Evolutionary conservation across 2,888 invertebrate species (phyloP).

Genomic region (Drosophila infuscata): DNA sequence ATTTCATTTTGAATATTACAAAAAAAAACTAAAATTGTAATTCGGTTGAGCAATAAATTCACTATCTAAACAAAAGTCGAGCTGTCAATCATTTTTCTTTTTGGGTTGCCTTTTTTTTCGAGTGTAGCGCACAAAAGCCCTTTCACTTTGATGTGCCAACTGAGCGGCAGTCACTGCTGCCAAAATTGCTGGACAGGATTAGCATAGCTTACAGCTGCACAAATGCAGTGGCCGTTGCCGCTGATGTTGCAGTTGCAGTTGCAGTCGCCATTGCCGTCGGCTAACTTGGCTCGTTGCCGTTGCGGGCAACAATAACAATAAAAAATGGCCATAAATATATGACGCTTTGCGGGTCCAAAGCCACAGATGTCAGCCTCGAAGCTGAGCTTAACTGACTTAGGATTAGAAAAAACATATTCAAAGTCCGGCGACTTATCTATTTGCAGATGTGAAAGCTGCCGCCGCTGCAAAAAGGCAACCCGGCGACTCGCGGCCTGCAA

Average conservation of each 20-base stretch:
- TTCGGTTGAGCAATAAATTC: not conserved
- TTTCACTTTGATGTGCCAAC: constrained; percentile 74
- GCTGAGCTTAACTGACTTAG: constrained; percentile 47
- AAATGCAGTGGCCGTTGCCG: constrained; percentile 41
- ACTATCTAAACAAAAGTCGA: not conserved
- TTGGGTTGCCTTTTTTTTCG: not conserved
- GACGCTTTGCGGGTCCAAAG: constrained; percentile 38
- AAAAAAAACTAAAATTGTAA: not conserved
- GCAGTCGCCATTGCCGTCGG: constrained; percentile 15
- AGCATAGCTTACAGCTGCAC: constrained; percentile 62
- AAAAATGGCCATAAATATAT: constrained; percentile 65
- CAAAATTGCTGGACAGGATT: constrained; percentile 72
- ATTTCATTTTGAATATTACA: not conserved
- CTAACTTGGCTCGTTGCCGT: constrained; percentile 7
- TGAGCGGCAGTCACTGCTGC: constrained; percentile 64
- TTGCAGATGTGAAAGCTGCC: constrained; percentile 59
- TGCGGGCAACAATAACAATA: constrained; percentile 29
- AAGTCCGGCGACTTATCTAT: constrained; percentile 58
- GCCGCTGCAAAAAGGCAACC: constrained; percentile 41
- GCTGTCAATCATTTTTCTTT: not conserved
- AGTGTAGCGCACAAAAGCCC: constrained; percentile 58
- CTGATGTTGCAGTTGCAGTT: constrained; percentile 6
- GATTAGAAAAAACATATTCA: constrained; percentile 11
- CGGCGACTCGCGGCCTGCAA: not conserved
- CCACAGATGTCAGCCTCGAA: constrained; percentile 16